Base-by-base conservation (phyloP, 92 coral and sea anemone genomes). In the Meandrina meandrites region DNA sequence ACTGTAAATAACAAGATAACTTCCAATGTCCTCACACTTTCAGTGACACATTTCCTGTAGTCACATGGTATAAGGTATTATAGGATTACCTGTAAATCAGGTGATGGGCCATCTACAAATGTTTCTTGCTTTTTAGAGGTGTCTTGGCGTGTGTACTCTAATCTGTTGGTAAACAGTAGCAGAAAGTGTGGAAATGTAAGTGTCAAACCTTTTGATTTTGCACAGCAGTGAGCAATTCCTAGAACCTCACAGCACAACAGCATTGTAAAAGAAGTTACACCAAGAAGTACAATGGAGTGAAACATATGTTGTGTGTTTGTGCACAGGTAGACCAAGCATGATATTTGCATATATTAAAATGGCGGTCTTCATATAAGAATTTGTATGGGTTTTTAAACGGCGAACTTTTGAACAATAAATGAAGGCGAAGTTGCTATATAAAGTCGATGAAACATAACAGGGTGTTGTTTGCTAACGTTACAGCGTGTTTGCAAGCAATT, bases 111-210 rank as follows among this genome's bases (percentile, higher is more conserved):
- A 27, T 93, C 94, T 10, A 74, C 84, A 42, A 71, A 75, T 47
- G 86, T 78, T 50, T 88, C 87, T 10, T 73, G 89, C 73, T 90
- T 89, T 47, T 82, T 86, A 34, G 94, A 84, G 30, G 81, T 82
- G 66, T 93, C 97, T 75, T 94, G 97, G 6, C 97, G 86, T 16
- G 93, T 84, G 86, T 94, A 94, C 75, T 90, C 93, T 82, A 94
- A 70, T 35, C 97, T 94, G 53, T 0, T 53, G 27, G n/a, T 1
- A 17, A 48, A 68, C 34, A 45, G 24, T 13, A 36, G 58, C 10
- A 13, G n/a, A 76, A n/a, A 57, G 64, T 19, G 64, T 57, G 6
- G n/a, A 19, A 57, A 0, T 18, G 18, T 19, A 27, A 60, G 68
- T 60, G 24, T 8, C 9, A 11, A 60, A 22, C 68, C 30, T 60